Evolutionary conservation across 2,113 vertebrate species (phyloP), one percentile per base, ranked within the genome.

Genomic region (Gobiocypris rarus): DNA sequence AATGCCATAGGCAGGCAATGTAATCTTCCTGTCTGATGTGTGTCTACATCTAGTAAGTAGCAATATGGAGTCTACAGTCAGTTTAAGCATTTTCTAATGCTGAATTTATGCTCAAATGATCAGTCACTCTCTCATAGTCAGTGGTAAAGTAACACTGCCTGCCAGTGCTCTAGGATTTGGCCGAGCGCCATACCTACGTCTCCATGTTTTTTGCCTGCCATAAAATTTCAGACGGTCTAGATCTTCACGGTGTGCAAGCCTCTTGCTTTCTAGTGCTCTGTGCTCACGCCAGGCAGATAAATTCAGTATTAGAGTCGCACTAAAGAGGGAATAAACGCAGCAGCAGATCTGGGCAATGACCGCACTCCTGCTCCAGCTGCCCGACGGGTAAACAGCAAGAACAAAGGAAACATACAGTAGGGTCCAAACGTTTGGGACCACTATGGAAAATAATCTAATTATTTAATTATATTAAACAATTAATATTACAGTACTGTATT

Each of bases 211-310:
- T 83, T 81, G 81, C 83, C 70, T 81, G 85, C 83, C 82, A 75
- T 88, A 79, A 85, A 82, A 76, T 84, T 75, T 86, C 87, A 81
- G 76, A 75, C 50, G 48, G 67, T 70, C 69, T 77, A 83, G 85
- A 91, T 90, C 76, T 83, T 86, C 81, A 85, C 15, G 61, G 59
- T 76, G 59, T 50, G 80, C 70, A 81, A 70, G 86, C 86, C 45
- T 24, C 74, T 86, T 61, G 87, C 78, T 85, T 85, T 70, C 24
- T 77, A 65, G 17, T 76, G 61, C 74, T 71, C 63, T 79, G 52
- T 87, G 83, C 75, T 59, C 73, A 5, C 85, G 87, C 84, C 84
- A 87, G 81, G 75, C 14, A 81, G 28, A 70, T 82, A 85, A 84
- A 83, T 56, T 34, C 75, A 81, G 75, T 43, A 61, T 83, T 82